phyloP scores from a whole-genome alignment of 2,797 vertebrate genomes.

The Acanthurus lineatus region DNA sequence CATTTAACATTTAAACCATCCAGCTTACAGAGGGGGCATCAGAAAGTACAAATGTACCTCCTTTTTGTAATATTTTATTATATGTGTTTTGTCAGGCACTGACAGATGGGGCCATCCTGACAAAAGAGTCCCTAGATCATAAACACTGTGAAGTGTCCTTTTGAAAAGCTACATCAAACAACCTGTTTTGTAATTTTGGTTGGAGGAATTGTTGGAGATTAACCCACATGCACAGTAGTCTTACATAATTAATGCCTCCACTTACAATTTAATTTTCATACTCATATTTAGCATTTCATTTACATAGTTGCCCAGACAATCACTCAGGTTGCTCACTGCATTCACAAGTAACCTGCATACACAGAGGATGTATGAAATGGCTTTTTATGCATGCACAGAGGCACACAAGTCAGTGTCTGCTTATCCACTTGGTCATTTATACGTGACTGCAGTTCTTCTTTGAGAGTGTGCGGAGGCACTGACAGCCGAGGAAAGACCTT shows the following conservation, averaged over 20 bases:
- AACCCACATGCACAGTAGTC: slow-evolving; percentile 17
- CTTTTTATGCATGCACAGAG: slow-evolving; percentile 7
- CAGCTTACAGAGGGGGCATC: too few species aligned
- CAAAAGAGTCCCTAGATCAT: neutral
- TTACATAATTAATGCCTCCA: slow-evolving; percentile 28
- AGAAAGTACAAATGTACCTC: neutral
- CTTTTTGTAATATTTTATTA: neutral
- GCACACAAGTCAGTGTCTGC: slow-evolving; percentile 11
- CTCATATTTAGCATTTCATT: slow-evolving; percentile 24
- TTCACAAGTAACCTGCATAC: neutral
- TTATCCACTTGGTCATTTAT: slow-evolving; percentile 14
- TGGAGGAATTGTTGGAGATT: neutral
- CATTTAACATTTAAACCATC: too few species aligned
- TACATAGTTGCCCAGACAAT: neutral
- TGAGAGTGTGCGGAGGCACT: slow-evolving; percentile 28
- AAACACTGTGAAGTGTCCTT: neutral
- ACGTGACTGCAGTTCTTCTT: slow-evolving; percentile 26
- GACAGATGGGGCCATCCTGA: neutral
- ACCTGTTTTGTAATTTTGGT: slow-evolving; percentile 21
- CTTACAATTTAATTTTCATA: slow-evolving; percentile 16
- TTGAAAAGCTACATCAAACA: slow-evolving; percentile 12
- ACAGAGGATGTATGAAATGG: neutral
- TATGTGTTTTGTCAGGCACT: neutral
- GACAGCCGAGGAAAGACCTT: slow-evolving; percentile 64
- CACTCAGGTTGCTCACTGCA: neutral